A percentile compares a stretch with the other conserved stretches of the same genome.
phyloP scores from a whole-genome alignment of 2,113 vertebrate genomes.

The Aldabrachelys gigantea region DNA sequence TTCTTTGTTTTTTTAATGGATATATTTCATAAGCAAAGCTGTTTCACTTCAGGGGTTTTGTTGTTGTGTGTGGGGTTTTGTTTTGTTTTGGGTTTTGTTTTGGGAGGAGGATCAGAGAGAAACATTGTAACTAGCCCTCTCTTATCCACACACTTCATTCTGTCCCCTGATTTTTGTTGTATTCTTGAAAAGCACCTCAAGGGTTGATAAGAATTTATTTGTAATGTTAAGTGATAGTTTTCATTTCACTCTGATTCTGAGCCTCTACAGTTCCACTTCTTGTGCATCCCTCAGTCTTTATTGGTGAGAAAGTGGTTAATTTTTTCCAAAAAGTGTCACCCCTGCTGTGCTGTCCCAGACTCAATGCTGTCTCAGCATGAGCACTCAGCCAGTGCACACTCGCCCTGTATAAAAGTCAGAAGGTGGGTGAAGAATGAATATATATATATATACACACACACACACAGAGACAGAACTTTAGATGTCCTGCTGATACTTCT shows the following conservation, averaged over 20 bases:
- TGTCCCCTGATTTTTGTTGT: background rate
- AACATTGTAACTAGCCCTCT: background rate
- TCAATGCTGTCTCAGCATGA: background rate
- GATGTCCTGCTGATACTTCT: background rate
- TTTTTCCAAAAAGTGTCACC: background rate
- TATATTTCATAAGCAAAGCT: background rate
- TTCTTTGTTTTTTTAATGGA: background rate
- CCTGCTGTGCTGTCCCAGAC: background rate
- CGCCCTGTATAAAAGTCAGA: rapidly evolving
- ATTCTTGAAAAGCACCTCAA: background rate
- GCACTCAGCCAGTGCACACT: background rate
- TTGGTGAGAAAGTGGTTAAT: background rate
- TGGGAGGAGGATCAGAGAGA: background rate
- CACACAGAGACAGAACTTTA: background rate
- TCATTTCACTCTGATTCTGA: background rate
- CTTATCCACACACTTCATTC: background rate
- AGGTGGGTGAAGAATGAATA: background rate
- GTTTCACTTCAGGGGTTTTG: background rate
- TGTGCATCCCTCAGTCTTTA: background rate
- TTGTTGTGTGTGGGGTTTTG: background rate
- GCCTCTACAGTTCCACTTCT: rapidly evolving
- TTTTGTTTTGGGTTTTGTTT: background rate
- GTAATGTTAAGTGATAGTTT: background rate
- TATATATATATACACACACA: too few relatives aligned
- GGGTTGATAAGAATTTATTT: background rate